Percentiles rank a stretch among this genome's conserved stretches.
Evolutionary conservation across 2,113 vertebrate species (phyloP).

Genomic region (Pomatostomus ruficeps): DNA sequence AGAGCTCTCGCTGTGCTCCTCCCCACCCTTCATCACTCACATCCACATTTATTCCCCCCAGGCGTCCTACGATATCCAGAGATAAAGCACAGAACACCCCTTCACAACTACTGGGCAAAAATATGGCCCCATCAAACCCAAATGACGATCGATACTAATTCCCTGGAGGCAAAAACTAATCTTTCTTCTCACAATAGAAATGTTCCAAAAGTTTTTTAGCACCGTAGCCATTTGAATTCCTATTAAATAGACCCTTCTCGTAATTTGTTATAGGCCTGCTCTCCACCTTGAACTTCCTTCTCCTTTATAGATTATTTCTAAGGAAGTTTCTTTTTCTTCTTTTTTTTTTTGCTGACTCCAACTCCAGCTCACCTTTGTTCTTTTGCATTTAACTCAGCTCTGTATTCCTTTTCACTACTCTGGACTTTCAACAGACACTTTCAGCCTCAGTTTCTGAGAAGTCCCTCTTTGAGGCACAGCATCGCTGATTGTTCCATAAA

Average conservation of each 20-base stretch:
- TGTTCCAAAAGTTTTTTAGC: not conserved
- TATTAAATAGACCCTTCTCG: not conserved
- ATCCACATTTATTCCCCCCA: not conserved
- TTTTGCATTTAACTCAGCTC: not conserved
- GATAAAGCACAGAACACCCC: not conserved
- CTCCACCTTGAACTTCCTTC: constrained; percentile 5
- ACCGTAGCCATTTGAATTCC: not conserved
- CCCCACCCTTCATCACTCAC: not conserved
- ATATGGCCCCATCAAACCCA: not conserved
- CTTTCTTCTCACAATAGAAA: not conserved
- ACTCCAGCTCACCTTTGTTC: constrained; percentile 41
- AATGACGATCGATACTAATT: not conserved
- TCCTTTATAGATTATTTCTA: constrained; percentile 13
- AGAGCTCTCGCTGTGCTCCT: not conserved
- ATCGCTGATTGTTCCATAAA: not conserved
- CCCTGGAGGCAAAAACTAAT: not conserved
- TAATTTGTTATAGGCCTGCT: not conserved
- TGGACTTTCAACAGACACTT: not conserved
- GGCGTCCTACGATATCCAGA: not conserved
- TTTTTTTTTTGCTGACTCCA: constrained; percentile 34
- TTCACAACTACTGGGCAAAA: not conserved
- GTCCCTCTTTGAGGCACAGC: not conserved
- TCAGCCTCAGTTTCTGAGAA: not conserved
- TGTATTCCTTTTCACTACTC: not conserved
- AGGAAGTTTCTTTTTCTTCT: constrained; percentile 8